phyloP scores from a whole-genome alignment of 2,888 invertebrate species.

The Taenaris catops region DNA sequence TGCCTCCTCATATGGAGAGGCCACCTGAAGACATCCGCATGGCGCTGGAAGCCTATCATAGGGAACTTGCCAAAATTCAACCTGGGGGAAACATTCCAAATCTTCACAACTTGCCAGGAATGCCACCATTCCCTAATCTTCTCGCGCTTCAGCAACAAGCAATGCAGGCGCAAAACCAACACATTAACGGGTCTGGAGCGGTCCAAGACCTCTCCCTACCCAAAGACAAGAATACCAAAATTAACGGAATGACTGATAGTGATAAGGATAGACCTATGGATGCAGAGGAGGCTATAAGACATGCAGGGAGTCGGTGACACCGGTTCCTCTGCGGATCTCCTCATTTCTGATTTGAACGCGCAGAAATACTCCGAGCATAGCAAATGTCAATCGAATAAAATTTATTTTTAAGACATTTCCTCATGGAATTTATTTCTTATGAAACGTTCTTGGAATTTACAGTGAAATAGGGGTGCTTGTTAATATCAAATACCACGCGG shows the following conservation, averaged over 20 bases:
- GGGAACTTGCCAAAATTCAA: constrained; percentile 94
- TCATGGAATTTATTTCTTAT: too few relatives aligned
- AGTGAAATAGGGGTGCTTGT: too few relatives aligned
- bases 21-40: constrained; percentile 92
- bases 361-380: too few relatives aligned
- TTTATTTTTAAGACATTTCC: too few relatives aligned
- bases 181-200: constrained; percentile 82
- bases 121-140: constrained; percentile 82
- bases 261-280: constrained; percentile 82
- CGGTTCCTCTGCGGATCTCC: too few relatives aligned
- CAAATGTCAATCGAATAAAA: too few relatives aligned
- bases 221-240: constrained; percentile 84
- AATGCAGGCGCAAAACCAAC: constrained; percentile 68
- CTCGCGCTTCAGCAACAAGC: constrained; percentile 88
- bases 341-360: too few relatives aligned
- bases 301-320: too few relatives aligned
- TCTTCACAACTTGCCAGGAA: constrained; percentile 65
- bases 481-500: too few relatives aligned
- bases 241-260: constrained; percentile 83
- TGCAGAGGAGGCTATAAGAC: constrained; percentile 85
- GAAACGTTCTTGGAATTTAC: too few relatives aligned
- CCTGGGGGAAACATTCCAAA: constrained; percentile 82
- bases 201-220: constrained; percentile 93
- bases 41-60: constrained; percentile 94
- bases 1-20: constrained; percentile 80